These are phyloP conservation scores for Agriotes lineatus DNA, from an alignment of 2,888 invertebrate species.

Conservation along the genomic window DNA sequence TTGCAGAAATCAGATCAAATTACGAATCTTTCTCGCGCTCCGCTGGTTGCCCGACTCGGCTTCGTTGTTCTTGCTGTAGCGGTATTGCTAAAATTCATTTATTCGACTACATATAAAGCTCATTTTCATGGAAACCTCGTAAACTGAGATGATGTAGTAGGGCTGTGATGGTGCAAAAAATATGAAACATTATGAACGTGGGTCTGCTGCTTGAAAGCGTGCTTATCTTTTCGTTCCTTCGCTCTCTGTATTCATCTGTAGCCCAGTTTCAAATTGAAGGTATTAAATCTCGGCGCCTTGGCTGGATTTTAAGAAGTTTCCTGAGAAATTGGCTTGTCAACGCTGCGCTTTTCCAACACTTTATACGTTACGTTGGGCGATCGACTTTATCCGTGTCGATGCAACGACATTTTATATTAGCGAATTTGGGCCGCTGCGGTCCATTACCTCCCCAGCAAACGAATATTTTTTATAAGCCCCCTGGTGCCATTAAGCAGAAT, in stretches of 20 bases:
- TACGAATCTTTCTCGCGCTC: slow-evolving; percentile 13
- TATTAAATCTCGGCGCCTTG: slow-evolving; percentile 55
- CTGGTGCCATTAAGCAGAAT: neutral
- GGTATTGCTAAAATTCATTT: slow-evolving; percentile 23
- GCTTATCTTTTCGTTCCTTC: slow-evolving; percentile 49
- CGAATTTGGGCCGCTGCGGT: neutral
- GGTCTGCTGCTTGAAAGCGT: slow-evolving; percentile 47
- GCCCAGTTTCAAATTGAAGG: slow-evolving; percentile 55
- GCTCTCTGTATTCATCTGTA: slow-evolving; percentile 46
- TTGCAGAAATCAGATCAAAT: neutral
- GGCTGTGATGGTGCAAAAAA: slow-evolving; percentile 45
- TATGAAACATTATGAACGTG: slow-evolving; percentile 50
- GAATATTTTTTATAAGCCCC: neutral
- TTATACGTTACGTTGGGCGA: slow-evolving; percentile 22
- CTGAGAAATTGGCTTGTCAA: slow-evolving; percentile 57
- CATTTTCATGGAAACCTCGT: slow-evolving; percentile 33
- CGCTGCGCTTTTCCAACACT: slow-evolving; percentile 45
- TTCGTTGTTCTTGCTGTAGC: slow-evolving; percentile 5
- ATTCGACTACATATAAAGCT: slow-evolving; percentile 26
- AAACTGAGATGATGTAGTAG: slow-evolving; percentile 32
- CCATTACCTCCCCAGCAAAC: neutral
- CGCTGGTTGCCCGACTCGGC: neutral
- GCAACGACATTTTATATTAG: slow-evolving; percentile 20
- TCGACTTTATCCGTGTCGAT: slow-evolving; percentile 25
- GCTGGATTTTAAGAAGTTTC: slow-evolving; percentile 54